These are phyloP conservation scores for Carassius carassius DNA, from an alignment of 2,113 vertebrate species.

Conservation along the genomic window DNA sequence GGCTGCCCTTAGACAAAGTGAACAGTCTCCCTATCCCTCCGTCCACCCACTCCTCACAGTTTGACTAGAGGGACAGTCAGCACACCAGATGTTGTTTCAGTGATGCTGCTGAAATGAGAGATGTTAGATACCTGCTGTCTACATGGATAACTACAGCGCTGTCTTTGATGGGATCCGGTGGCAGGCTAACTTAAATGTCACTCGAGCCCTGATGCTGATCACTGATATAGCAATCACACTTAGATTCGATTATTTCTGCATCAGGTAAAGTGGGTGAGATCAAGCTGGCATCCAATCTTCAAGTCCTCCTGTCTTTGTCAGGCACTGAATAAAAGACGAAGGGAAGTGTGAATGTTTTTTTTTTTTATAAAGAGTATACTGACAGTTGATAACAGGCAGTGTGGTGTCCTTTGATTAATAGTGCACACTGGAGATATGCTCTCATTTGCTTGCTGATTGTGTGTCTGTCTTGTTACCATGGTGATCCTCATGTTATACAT, in stretches of 20 bases:
- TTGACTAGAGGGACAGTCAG: conserved; percentile 19
- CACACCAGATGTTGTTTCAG: conserved; percentile 26
- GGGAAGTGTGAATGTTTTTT: background rate
- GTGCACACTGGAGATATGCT: background rate
- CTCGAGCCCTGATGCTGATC: background rate
- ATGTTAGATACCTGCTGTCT: conserved; percentile 25
- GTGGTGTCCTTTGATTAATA: background rate
- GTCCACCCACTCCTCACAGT: conserved; percentile 1
- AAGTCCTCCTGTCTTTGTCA: background rate
- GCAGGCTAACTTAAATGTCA: conserved; percentile 1
- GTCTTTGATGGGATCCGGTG: background rate
- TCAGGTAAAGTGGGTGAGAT: background rate
- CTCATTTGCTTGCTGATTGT: background rate
- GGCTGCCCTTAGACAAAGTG: conserved; percentile 49
- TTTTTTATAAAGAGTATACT: background rate
- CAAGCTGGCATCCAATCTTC: background rate
- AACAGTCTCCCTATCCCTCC: conserved; percentile 51
- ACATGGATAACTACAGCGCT: conserved; percentile 2
- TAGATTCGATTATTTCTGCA: background rate
- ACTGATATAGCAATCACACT: background rate
- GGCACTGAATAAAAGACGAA: background rate
- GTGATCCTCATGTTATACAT: background rate
- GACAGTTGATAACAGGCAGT: background rate
- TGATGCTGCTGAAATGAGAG: conserved; percentile 7
- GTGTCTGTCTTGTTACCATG: conserved; percentile 18